A percentile compares a stretch with the other conserved stretches of the same genome.
phyloP scores from a whole-genome alignment of 1,140 invertebrate genomes.

The Sitobion miscanthi region DNA sequence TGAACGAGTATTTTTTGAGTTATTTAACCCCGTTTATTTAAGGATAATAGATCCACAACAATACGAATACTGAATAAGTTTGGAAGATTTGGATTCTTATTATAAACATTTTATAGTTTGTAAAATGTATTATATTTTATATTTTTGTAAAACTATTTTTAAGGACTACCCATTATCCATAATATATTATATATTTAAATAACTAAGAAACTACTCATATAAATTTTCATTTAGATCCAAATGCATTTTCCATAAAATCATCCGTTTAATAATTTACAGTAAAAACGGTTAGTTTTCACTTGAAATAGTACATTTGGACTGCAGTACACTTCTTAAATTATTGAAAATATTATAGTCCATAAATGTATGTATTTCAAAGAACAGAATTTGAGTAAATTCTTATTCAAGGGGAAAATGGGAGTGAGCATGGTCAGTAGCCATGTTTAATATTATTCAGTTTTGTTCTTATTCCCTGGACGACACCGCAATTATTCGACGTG shows the following conservation, averaged over 20 bases:
- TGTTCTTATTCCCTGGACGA: no score
- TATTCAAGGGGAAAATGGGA: background rate
- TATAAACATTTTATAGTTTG: no score
- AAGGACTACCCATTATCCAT: background rate
- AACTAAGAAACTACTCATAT: background rate
- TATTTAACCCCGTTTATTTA: no score
- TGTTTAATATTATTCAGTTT: no score
- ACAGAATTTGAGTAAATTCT: background rate
- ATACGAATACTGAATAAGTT: no score
- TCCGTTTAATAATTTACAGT: background rate
- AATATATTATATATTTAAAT: background rate
- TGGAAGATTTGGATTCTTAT: no score
- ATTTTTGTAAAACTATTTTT: background rate
- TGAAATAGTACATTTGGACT: background rate
- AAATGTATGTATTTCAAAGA: background rate
- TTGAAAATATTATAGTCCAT: background rate
- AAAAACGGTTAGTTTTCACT: background rate
- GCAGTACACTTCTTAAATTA: background rate
- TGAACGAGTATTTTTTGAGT: background rate
- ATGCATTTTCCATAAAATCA: background rate
- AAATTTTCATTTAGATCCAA: background rate
- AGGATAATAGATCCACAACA: no score
- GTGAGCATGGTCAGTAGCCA: background rate
- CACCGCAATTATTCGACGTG: no score
- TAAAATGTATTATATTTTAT: background rate